Base-by-base conservation (phyloP, 2,113 vertebrate genomes). In the Alaudala cheleensis region DNA sequence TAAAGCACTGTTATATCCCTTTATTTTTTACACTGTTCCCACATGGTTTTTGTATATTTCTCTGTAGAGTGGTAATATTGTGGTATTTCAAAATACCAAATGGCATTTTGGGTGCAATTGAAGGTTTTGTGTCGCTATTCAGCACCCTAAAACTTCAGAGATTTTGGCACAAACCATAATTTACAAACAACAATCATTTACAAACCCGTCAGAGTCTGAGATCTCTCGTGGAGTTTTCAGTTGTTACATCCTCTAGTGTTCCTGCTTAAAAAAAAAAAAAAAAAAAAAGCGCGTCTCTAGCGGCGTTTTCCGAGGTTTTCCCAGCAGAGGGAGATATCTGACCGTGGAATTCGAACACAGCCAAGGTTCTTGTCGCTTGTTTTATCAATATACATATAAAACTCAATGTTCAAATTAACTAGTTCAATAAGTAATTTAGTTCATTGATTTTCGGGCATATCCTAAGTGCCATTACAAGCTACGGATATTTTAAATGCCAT, bases 351-450 rank as follows among this genome's bases (percentile, higher is more conserved):
- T 51, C 14, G 19, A 50, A 24, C 34, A 47, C 24, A 50, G 40
- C 34, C 50, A 4, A 44, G 64, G 39, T 96, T 97, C 96, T 84
- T 93, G 93, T 90, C 91, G 89, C 96, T 96, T 95, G 76, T 97
- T 98, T 98, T 98, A 98, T 98, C 98, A 98, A 98, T 98, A 98
- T 98, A 98, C 98, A 95, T 98, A 98, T 98, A 98, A 98, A 98
- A 97, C 97, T 97, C 98, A 96, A 98, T 97, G 98, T 97, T 98
- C 98, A 98, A 98, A 98, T 98, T 98, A 98, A 98, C 98, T 98
- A 98, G 98, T 98, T 98, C 98, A 98, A 98, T 98, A 98, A 98
- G 98, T 98, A 98, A 98, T 98, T 98, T 98, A 98, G 98, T 96
- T 95, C 98, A 98, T 98, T 98, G 98, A 98, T 98, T 98, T 98